Percentiles rank a stretch among this genome's conserved stretches.
Evolutionary conservation across 2,888 invertebrate genomes (phyloP).

Genomic region (Sipunculus nudus): DNA sequence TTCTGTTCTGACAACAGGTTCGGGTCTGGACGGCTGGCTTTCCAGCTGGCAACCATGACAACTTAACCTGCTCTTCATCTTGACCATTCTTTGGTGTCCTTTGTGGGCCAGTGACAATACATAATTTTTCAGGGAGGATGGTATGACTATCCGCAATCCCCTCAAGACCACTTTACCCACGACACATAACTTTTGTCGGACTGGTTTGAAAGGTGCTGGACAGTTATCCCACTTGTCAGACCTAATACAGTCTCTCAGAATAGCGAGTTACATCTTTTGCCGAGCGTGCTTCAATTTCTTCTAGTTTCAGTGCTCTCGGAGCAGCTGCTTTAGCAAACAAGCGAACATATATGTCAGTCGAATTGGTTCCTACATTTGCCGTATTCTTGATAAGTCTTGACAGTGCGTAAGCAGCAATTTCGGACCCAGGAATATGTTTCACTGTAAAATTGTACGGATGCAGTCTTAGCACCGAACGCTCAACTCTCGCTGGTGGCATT

Average conservation of each 20-base stretch:
- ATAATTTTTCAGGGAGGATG: background rate
- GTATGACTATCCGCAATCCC: conserved; percentile 4
- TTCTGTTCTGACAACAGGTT: conserved; percentile 10
- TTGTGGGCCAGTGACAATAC: conserved; percentile 8
- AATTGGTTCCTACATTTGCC: background rate
- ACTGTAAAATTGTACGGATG: conserved; percentile 31
- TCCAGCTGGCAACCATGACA: conserved; percentile 9
- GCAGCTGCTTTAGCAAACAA: background rate
- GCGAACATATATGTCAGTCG: background rate
- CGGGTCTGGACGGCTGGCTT: background rate
- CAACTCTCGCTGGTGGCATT: conserved; percentile 40
- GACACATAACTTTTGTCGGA: too few species aligned
- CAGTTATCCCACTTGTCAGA: too few species aligned
- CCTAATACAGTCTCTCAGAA: background rate
- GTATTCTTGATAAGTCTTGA: background rate
- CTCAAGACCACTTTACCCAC: conserved; percentile 11
- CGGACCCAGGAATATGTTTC: conserved; percentile 28
- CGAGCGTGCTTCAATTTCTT: background rate
- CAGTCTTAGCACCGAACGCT: conserved; percentile 42
- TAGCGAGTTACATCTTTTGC: background rate
- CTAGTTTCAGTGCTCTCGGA: background rate
- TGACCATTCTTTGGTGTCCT: conserved; percentile 20
- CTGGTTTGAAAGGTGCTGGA: too few species aligned
- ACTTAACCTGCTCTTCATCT: conserved; percentile 4
- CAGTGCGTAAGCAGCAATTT: conserved; percentile 26